These are phyloP conservation scores for Papilio xuthus DNA, from an alignment of 1,140 invertebrate species.

Conservation along the genomic window DNA sequence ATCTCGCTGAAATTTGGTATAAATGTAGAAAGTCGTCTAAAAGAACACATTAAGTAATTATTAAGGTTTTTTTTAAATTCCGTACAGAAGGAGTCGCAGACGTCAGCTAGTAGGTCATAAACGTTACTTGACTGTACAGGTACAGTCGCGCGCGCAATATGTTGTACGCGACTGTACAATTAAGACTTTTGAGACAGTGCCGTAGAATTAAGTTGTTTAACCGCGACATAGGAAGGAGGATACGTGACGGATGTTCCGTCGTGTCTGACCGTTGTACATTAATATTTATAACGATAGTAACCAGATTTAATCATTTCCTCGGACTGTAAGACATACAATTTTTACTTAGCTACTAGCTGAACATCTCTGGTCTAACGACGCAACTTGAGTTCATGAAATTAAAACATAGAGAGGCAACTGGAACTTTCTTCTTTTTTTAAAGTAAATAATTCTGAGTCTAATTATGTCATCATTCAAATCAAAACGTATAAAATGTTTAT, in stretches of 20 bases:
- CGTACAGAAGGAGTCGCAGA: too few species aligned
- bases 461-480: too few species aligned
- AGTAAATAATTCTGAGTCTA: background rate
- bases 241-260: constrained; percentile 35
- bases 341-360: background rate
- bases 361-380: background rate
- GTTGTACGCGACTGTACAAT: background rate
- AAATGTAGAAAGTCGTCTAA: too few species aligned
- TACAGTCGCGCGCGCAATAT: background rate
- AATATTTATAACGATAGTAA: constrained; percentile 20
- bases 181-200: background rate
- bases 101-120: too few species aligned
- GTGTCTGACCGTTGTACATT: constrained; percentile 32
- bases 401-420: too few species aligned
- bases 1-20: too few species aligned
- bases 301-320: background rate
- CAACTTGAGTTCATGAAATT: too few species aligned
- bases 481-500: background rate
- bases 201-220: constrained; percentile 28
- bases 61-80: too few species aligned
- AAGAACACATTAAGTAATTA: too few species aligned
- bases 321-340: background rate
- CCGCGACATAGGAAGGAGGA: constrained; percentile 34
- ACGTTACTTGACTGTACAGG: background rate
- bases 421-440: too few species aligned